phyloP scores from a whole-genome alignment of 2,113 vertebrate species.

The Percopsis transmontana region DNA sequence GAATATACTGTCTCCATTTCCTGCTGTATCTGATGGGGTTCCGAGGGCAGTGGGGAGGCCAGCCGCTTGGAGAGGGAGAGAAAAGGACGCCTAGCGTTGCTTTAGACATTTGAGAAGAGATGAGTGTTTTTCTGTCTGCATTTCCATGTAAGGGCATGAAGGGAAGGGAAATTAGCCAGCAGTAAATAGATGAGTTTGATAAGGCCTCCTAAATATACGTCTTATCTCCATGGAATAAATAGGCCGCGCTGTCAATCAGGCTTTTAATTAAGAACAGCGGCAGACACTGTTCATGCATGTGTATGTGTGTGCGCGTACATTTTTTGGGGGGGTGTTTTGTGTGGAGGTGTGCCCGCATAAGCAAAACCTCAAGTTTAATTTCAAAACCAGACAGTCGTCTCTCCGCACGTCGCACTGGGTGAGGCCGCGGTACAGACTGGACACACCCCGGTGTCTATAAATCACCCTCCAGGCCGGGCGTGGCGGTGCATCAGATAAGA shows the following conservation, averaged over 20 bases:
- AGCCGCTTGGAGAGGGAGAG: slow-evolving; percentile 8
- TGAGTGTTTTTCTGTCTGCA: slow-evolving; percentile 54
- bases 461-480: slow-evolving; percentile 66
- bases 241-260: slow-evolving; percentile 69
- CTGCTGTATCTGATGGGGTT: slow-evolving; percentile 36
- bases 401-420: no score
- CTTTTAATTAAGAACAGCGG: slow-evolving; percentile 74
- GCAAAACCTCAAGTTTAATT: no score
- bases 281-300: background rate
- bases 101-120: slow-evolving; percentile 54
- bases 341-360: no score
- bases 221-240: slow-evolving; percentile 71
- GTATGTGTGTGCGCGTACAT: slow-evolving; percentile 7
- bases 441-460: slow-evolving; percentile 69
- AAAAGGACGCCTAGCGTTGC: slow-evolving; percentile 36
- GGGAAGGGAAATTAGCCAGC: slow-evolving; percentile 65
- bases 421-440: slow-evolving; percentile 24
- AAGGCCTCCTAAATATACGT: slow-evolving; percentile 70
- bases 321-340: background rate
- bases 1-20: slow-evolving; percentile 54
- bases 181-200: slow-evolving; percentile 74
- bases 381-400: no score
- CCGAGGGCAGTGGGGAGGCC: slow-evolving; percentile 11
- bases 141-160: slow-evolving; percentile 47
- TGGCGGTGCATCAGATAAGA: slow-evolving; percentile 72